Evolutionary conservation across 2,888 invertebrate genomes (phyloP), one percentile per base, ranked within the genome.

Genomic region (Chamaedrilus cognettii): DNA sequence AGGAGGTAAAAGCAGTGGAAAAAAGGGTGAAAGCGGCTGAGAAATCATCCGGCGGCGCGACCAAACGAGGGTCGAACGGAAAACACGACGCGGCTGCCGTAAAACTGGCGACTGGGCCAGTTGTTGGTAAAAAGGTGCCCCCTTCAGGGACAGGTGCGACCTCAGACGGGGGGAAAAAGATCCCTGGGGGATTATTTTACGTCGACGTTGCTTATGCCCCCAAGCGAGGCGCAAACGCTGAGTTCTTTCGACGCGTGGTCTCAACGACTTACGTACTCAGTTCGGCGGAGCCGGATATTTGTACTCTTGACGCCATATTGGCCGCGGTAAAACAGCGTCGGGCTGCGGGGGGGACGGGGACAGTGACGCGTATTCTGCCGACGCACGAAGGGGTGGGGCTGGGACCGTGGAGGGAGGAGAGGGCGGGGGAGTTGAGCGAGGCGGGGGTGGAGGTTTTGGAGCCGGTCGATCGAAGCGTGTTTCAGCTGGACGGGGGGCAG

Each of bases 401-500:
- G 55, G 26, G 7, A 7, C 15, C 15, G 5, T 52, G 55, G 55
- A 52, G 55, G 55, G 55, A 19, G 26, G 55, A 7, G 11, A 52
- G 11, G 55, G 7, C 23, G 19, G 55, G 15, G 11, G 26, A 23
- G 28, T 26, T 52, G 11, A 26, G 5, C 7, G 55, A 7, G 26
- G 23, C 28, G 55, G 55, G 55, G 11, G 55, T 52, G 55, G 55
- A 52, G 55, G 55, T 52, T 15, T 52, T 15, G 23, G 15, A 11
- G 5, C 15, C 55, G 15, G 55, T 23, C 5, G 55, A 52, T 11
- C 11, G 55, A 23, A 19, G 55, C 26, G 26, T 5, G 11, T 7
- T 52, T 26, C 55, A 52, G 55, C 55, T 52, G 7, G 42, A 42
- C 42, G n/a, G n/a, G n/a, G n/a, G n/a, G n/a, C 15, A 52, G 26